These are phyloP conservation scores for Aplocera efformata DNA, from an alignment of 2,888 invertebrate genomes.

Conservation along the genomic window DNA sequence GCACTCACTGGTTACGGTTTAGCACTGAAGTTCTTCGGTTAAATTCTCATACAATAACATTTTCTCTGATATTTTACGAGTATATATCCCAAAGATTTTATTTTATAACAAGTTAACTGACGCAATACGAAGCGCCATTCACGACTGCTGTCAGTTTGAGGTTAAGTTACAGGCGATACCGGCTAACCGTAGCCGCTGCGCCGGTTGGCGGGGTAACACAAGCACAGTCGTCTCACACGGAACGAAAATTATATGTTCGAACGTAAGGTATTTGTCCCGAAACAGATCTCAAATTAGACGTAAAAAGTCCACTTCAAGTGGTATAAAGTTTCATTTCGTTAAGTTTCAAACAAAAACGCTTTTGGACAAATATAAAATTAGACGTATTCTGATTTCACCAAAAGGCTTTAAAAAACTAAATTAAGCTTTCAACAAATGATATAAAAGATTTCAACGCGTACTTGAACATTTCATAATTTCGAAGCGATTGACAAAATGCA, in stretches of 20 bases:
- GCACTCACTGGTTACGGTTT: conserved; percentile 36
- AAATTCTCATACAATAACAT: too few relatives aligned
- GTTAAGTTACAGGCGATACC: conserved; percentile 77
- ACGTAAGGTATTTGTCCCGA: not conserved
- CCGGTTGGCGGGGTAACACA: conserved; percentile 61
- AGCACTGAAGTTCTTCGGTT: conserved; percentile 27
- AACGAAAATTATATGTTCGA: conserved; percentile 36
- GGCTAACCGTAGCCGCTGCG: conserved; percentile 72
- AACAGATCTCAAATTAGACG: not conserved
- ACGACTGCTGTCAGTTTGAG: conserved; percentile 77
- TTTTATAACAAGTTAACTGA: conserved; percentile 56
- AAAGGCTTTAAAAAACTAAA: too few relatives aligned
- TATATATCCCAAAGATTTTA: too few relatives aligned
- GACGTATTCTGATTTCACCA: too few relatives aligned
- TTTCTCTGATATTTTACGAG: too few relatives aligned
- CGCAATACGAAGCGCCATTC: conserved; percentile 70
- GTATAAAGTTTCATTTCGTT: too few relatives aligned
- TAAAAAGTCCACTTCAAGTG: too few relatives aligned
- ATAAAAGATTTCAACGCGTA: conserved; percentile 12
- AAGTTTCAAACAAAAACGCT: too few relatives aligned
- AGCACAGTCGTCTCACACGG: conserved; percentile 59
- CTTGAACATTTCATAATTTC: not conserved
- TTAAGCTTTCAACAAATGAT: too few relatives aligned
- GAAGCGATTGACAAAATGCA: too few relatives aligned
- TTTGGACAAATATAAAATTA: too few relatives aligned